Conservation (phyloP, 2,888 invertebrate genomes). For the Macrophya alboannulata region DNA sequence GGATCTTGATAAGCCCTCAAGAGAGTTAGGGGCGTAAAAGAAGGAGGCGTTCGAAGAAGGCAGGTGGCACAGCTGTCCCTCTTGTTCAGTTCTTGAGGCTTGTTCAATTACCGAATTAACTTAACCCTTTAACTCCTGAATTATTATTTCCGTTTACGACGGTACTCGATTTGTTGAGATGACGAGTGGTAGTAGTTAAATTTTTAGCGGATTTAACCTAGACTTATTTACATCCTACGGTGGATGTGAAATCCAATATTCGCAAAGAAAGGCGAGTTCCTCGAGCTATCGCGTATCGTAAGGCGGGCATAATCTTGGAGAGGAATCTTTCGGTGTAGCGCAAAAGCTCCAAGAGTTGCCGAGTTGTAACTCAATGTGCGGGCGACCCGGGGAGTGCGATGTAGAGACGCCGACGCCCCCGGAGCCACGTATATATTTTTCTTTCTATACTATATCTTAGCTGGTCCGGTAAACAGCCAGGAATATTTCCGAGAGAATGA, state of each 20-base stretch:
- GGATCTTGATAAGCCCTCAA: slow-evolving; percentile 38
- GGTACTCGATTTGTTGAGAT: not conserved
- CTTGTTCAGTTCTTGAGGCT: slow-evolving; percentile 12
- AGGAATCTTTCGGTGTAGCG: slow-evolving; percentile 66
- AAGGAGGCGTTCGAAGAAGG: slow-evolving; percentile 28
- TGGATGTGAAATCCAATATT: slow-evolving; percentile 5
- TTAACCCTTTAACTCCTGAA: slow-evolving; percentile 27
- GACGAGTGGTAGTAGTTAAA: not conserved
- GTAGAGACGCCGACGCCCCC: slow-evolving; percentile 62
- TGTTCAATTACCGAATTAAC: slow-evolving; percentile 38
- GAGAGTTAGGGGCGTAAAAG: slow-evolving; percentile 49
- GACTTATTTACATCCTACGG: not conserved
- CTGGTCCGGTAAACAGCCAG: slow-evolving; percentile 38
- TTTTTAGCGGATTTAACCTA: not conserved
- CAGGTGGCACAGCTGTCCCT: slow-evolving; percentile 47
- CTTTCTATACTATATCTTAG: slow-evolving; percentile 42
- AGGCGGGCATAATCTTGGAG: slow-evolving; percentile 62
- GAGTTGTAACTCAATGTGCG: slow-evolving; percentile 70
- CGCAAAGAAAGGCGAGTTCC: not conserved
- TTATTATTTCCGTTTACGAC: slow-evolving; percentile 1
- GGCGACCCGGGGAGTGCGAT: slow-evolving; percentile 68
- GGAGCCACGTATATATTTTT: slow-evolving; percentile 62
- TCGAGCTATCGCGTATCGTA: not conserved
- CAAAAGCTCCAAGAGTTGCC: slow-evolving; percentile 30
- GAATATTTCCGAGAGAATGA: slow-evolving; percentile 41